Conservation (phyloP, 2,888 invertebrate genomes). For the Agonopterix subpropinquella region DNA sequence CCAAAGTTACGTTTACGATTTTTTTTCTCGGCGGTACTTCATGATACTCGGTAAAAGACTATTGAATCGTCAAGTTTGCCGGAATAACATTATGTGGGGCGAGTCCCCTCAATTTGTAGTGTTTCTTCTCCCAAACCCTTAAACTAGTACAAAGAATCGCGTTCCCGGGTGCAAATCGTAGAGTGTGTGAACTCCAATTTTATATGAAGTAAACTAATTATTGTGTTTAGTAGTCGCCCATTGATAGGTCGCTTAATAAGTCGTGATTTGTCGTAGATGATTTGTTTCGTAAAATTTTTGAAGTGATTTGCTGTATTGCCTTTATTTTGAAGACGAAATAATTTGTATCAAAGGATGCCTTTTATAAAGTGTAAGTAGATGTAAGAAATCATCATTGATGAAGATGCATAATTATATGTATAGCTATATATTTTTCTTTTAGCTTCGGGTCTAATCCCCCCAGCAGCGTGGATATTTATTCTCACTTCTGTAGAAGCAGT, state of each 20-base stretch:
- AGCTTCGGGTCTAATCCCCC: slow-evolving; percentile 37
- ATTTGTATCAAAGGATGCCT: slow-evolving; percentile 65
- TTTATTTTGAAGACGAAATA: slow-evolving; percentile 43
- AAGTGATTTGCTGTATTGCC: slow-evolving; percentile 56
- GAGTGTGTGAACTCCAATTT: slow-evolving; percentile 45
- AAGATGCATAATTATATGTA: slow-evolving; percentile 53
- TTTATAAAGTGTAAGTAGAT: slow-evolving; percentile 68
- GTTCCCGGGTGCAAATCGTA: slow-evolving; percentile 51
- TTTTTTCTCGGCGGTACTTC: slow-evolving; percentile 19
- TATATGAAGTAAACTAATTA: slow-evolving; percentile 29
- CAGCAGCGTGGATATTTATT: slow-evolving; percentile 43
- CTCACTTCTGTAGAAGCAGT: slow-evolving; percentile 37
- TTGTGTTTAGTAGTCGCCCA: slow-evolving; percentile 49
- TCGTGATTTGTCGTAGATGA: slow-evolving; percentile 54
- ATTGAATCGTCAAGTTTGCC: neutral
- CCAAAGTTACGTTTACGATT: slow-evolving; percentile 35
- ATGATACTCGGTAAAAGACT: slow-evolving; percentile 10
- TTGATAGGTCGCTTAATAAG: slow-evolving; percentile 47
- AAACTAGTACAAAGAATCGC: slow-evolving; percentile 60
- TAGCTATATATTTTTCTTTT: slow-evolving; percentile 48
- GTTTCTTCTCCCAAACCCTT: slow-evolving; percentile 33
- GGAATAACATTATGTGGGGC: neutral
- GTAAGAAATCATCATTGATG: slow-evolving; percentile 48
- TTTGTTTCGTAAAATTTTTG: slow-evolving; percentile 39
- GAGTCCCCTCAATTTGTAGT: slow-evolving; percentile 33